Evolutionary conservation across 2,888 invertebrate genomes (phyloP), one percentile per base, ranked within the genome.

Genomic region (Lacanobia oleracea): DNA sequence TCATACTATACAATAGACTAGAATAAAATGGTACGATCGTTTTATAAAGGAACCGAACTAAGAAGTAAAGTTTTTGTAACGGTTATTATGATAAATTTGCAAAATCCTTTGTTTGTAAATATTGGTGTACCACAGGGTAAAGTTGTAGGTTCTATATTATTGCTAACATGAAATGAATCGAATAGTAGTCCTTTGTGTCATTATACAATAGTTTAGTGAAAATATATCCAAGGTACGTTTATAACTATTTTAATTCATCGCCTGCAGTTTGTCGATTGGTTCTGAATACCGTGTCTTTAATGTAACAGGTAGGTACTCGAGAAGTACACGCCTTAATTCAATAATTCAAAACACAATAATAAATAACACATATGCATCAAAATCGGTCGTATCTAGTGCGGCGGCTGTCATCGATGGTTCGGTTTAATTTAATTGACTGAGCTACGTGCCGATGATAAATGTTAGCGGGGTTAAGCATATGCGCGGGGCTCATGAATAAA

Each of bases 361-460:
- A 94, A 95, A 95, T 94, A 92, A 94, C 89, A 81, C 88, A 89
- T 89, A 93, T 91, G 90, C 48, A 79, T 82, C 88, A 91, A 91
- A 92, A 90, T 89, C 88, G 84, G 89, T 65, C 82, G 89, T 93
- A 92, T 93, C 92, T 92, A 91, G 89, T 92, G 89, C 90, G 89
- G 89, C 88, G 88, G 88, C 93, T 94, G 94, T 95, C 94, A 92
- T 91, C 94, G 93, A 91, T 90, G 92, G 92, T 92, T 92, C 91
- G 92, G 89, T 94, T 94, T 95, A 94, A 94, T 95, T 94, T 94
- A 95, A 95, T 95, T 95, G 95, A 96, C 94, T 93, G 93, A 92
- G 91, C 88, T 91, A 89, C 90, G 90, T 92, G 90, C 90, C 88
- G 94, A 94, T 95, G 95, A 95, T 95, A 94, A 95, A 95, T 95